Conservation (phyloP, 1,140 invertebrate genomes). For the Orussus abietinus region DNA sequence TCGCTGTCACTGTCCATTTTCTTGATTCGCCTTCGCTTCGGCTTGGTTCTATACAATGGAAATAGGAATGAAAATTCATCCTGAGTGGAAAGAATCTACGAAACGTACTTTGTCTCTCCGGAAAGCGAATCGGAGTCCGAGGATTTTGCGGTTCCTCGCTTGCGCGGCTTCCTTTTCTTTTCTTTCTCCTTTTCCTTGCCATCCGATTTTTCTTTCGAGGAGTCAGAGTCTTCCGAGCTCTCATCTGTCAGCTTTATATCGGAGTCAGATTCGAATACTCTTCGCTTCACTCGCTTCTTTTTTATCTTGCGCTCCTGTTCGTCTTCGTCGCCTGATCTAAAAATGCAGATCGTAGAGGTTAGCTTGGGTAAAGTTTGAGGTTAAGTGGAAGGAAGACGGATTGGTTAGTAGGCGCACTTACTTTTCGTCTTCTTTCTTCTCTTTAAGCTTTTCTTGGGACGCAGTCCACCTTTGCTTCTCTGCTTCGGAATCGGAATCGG, state of each 20-base stretch:
- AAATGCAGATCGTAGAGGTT: no score
- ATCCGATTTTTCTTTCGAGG: constrained; percentile 13
- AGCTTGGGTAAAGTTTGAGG: no score
- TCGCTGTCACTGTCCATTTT: constrained; percentile 38
- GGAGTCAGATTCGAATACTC: constrained; percentile 42
- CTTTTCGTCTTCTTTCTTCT: constrained; percentile 21
- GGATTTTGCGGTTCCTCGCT: constrained; percentile 24
- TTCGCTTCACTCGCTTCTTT: constrained; percentile 23
- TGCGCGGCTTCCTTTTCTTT: constrained; percentile 23
- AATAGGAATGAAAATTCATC: constrained; percentile 5
- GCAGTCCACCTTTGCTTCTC: constrained; percentile 26
- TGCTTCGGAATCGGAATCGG: constrained; percentile 36
- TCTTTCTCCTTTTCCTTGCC: constrained; percentile 19
- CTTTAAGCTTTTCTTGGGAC: constrained; percentile 22
- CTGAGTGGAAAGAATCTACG: neutral
- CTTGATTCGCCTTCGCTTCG: constrained; percentile 42
- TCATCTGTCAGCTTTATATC: constrained; percentile 26
- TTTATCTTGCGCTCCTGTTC: constrained; percentile 14
- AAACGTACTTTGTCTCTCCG: constrained; percentile 25
- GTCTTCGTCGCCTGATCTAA: constrained; percentile 19
- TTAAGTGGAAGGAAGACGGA: no score
- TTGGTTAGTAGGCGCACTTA: no score
- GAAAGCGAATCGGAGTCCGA: constrained; percentile 33
- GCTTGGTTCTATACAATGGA: constrained; percentile 29
- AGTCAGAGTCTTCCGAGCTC: constrained; percentile 17